Evolutionary conservation across 2,888 invertebrate genomes (phyloP).

Genomic region (Metopia argyrocephala): DNA sequence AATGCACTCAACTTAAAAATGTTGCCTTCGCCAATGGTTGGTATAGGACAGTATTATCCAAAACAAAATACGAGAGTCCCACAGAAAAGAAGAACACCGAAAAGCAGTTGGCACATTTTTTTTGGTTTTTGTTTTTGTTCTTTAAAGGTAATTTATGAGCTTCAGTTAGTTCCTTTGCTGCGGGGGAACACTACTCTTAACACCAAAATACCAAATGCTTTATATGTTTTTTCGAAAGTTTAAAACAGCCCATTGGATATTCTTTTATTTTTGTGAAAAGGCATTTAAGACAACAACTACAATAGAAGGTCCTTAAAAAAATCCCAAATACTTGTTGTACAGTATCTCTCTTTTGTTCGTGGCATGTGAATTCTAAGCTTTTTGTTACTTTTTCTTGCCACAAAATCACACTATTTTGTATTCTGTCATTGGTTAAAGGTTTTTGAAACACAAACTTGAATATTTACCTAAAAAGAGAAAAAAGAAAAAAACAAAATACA

Average conservation of each 20-base stretch:
- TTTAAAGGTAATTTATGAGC: conserved; percentile 73
- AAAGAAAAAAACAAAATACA: not conserved
- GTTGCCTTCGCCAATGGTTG: conserved; percentile 63
- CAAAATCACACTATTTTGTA: conserved; percentile 48
- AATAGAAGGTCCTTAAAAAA: conserved; percentile 14
- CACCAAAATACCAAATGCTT: conserved; percentile 21
- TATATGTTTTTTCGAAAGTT: not conserved
- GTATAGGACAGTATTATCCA: conserved; percentile 35
- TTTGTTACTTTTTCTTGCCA: conserved; percentile 73
- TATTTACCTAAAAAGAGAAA: conserved; percentile 40
- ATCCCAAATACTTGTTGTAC: conserved; percentile 28
- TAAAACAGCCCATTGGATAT: not conserved
- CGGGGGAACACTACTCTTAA: conserved; percentile 49
- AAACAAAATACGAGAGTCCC: conserved; percentile 20
- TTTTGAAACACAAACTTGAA: conserved; percentile 23
- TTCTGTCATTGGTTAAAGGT: conserved; percentile 4
- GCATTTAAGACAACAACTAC: not conserved
- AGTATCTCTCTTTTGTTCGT: conserved; percentile 29
- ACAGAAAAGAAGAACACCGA: not conserved
- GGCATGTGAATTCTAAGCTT: conserved; percentile 70
- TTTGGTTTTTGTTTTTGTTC: conserved; percentile 57
- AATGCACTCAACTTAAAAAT: conserved; percentile 78
- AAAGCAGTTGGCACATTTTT: conserved; percentile 53
- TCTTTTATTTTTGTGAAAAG: not conserved
- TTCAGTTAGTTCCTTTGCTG: conserved; percentile 56